phyloP scores from a whole-genome alignment of 2,113 vertebrate genomes.

The Apus apus region DNA sequence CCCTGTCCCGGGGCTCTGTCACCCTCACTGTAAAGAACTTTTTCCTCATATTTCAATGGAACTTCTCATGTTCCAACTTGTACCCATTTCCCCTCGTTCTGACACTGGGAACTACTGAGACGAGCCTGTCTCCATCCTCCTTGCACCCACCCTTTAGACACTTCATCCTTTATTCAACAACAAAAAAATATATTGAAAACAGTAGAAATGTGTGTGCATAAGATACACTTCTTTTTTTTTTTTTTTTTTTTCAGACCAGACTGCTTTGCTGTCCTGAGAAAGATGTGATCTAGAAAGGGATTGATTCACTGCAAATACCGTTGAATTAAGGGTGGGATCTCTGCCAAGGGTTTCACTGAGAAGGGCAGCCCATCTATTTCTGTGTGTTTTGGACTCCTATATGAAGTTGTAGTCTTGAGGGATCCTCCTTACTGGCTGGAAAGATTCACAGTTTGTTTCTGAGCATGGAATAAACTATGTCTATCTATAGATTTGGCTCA shows the following conservation, averaged over 20 bases:
- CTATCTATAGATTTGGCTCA: constrained; percentile 67
- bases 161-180: neutral
- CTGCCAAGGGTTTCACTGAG: constrained; percentile 7
- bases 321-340: neutral
- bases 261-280: neutral
- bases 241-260: neutral
- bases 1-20: too few species aligned
- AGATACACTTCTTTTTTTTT: neutral
- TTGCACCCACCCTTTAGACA: too few species aligned
- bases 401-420: neutral
- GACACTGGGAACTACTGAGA: too few species aligned
- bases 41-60: too few species aligned
- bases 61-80: too few species aligned
- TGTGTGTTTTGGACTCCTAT: neutral
- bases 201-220: neutral
- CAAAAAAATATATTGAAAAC: neutral
- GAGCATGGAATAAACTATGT: constrained; percentile 7
- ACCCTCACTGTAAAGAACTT: too few species aligned
- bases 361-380: constrained; percentile 40
- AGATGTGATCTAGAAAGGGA: neutral
- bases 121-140: too few species aligned
- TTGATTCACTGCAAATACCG: neutral
- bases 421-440: neutral
- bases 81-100: too few species aligned
- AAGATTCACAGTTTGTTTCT: constrained; percentile 65